Conservation (phyloP, 1,140 invertebrate genomes). For the Rhynchophorus ferrugineus region DNA sequence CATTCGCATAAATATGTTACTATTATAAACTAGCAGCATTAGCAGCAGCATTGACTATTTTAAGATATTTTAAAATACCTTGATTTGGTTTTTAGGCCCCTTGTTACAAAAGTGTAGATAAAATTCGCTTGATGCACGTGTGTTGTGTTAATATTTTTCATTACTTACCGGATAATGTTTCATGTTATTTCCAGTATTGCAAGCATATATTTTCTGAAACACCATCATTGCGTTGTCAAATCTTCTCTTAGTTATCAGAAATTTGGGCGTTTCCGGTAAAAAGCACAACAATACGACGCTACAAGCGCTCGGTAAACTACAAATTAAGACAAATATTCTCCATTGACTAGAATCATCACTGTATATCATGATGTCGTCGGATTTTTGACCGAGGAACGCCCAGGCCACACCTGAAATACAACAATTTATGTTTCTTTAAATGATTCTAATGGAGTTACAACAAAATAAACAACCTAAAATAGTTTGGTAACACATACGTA, state of each 20-base stretch:
- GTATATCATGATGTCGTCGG: slow-evolving; percentile 27
- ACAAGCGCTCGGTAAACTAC: slow-evolving; percentile 59
- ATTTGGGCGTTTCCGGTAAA: slow-evolving; percentile 77
- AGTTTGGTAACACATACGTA: no score
- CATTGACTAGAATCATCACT: slow-evolving; percentile 52
- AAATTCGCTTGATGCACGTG: no score
- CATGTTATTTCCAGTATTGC: slow-evolving; percentile 53
- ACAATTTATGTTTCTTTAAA: background rate
- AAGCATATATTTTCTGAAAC: slow-evolving; percentile 51
- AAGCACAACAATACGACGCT: slow-evolving; percentile 55
- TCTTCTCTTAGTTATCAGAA: slow-evolving; percentile 62
- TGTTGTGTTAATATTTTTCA: no score
- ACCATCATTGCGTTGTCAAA: slow-evolving; percentile 58
- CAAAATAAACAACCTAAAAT: no score
- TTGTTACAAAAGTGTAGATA: no score
- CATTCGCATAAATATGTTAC: no score
- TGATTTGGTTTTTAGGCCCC: no score
- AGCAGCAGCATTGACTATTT: no score
- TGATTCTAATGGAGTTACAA: background rate
- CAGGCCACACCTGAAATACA: slow-evolving; percentile 45
- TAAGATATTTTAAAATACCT: no score
- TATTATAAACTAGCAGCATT: no score
- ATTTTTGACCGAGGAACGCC: slow-evolving; percentile 43
- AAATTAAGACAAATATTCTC: slow-evolving; percentile 65
- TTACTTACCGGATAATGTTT: slow-evolving; percentile 59